Evolutionary conservation across 1,140 invertebrate genomes (phyloP), one percentile per base, ranked within the genome.

Genomic region (Diorhabda elongata): DNA sequence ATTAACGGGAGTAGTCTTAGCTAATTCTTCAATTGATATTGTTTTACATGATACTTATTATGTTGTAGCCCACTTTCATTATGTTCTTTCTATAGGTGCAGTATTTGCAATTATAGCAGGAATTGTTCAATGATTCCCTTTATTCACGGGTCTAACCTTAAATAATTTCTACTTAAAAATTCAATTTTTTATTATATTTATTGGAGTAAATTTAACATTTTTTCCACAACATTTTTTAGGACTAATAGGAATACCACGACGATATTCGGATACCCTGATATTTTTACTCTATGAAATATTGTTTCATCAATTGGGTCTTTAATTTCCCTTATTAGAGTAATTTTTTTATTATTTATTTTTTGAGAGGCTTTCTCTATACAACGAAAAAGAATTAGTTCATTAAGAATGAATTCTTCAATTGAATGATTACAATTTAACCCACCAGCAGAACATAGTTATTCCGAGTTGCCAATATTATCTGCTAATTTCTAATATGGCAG

Each of bases 151-250:
- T 62, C 68, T 86, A 70, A 77, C 70, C 57, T 58, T 90, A 82
- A 86, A 90, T 80, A 66, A 77, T 58, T 81, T 80, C 72, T 79
- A 76, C 77, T 80, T 85, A 82, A 86, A 86, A 84, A 84, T 84
- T 83, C 85, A 86, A 82, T 87, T 87, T 82, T 74, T 81, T 68
- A 75, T 73, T 66, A 88, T 87, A 84, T 90, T 90, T 84, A 75
- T 88, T 72, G 86, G 88, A 69, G 86, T 90, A 73, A 90, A 91
- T 84, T 72, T 90, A 83, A 90, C 89, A 11, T 91, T 91, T 81
- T 91, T 91, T 56, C 89, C 89, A 41, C 87, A 90, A 84, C 88
- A 91, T 84, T 92, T 90, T 79, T 83, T 91, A 85, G 89, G 89
- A 41, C 81, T 91, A 83, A 83, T 82, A 58, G 89, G 90, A 2